phyloP scores from a whole-genome alignment of 2,797 vertebrate genomes.

The Anas georgica region DNA sequence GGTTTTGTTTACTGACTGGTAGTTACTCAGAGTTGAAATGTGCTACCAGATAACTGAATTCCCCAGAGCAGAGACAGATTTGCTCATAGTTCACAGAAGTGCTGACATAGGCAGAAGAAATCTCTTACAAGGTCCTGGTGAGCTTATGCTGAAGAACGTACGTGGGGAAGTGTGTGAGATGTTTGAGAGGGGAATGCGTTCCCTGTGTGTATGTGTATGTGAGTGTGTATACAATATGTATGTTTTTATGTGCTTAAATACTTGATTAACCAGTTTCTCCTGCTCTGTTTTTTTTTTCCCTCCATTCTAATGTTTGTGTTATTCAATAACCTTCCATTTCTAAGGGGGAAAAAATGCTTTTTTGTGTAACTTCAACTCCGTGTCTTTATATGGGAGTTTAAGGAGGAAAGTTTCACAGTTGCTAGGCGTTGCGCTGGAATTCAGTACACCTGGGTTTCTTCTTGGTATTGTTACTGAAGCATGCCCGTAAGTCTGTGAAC shows the following conservation, averaged over 20 bases:
- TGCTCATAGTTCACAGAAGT: neutral
- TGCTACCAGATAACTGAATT: neutral
- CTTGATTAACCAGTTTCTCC: slow-evolving; percentile 37
- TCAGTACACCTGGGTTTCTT: neutral
- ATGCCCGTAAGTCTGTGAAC: neutral
- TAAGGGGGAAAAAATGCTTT: neutral
- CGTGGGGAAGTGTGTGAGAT: neutral
- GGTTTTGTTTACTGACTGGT: neutral
- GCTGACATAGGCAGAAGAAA: neutral
- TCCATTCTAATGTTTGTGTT: neutral
- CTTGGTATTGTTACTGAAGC: neutral
- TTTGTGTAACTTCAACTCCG: neutral
- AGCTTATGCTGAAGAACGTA: neutral
- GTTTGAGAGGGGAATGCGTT: neutral
- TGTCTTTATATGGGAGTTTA: neutral
- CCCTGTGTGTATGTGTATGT: neutral
- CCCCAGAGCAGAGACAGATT: neutral
- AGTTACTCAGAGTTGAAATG: neutral
- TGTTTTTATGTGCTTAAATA: neutral
- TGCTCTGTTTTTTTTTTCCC: neutral
- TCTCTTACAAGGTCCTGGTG: neutral
- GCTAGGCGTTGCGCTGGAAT: neutral
- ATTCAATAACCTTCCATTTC: neutral
- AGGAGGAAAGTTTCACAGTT: neutral
- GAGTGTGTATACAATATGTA: neutral